Conservation (phyloP, 1,140 invertebrate genomes). For the Philotrypesis tridentata region DNA sequence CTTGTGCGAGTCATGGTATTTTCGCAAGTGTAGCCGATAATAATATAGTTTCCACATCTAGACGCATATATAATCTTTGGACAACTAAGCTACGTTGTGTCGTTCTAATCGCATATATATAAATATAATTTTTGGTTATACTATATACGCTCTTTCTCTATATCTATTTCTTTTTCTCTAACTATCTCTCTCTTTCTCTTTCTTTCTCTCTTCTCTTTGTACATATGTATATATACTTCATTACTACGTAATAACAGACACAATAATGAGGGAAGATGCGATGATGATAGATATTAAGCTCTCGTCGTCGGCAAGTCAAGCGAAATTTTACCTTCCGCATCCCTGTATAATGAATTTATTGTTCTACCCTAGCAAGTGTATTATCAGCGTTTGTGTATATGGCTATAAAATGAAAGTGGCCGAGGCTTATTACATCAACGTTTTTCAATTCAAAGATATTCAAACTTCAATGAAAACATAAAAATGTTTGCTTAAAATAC, state of each 20-base stretch:
- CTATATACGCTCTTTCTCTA: slow-evolving; percentile 4
- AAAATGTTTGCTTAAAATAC: too few relatives aligned
- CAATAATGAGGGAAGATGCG: background rate
- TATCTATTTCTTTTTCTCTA: background rate
- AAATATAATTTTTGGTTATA: background rate
- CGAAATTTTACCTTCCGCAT: background rate
- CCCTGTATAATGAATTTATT: background rate
- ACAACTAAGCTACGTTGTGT: background rate
- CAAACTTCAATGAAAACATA: too few relatives aligned
- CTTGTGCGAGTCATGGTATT: background rate
- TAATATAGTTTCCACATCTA: slow-evolving; percentile 13
- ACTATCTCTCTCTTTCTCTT: background rate
- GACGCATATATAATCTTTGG: background rate
- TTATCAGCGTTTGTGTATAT: background rate
- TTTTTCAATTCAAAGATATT: too few relatives aligned
- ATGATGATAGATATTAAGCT: background rate
- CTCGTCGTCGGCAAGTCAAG: slow-evolving; percentile 13
- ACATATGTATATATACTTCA: slow-evolving; percentile 42
- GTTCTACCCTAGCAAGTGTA: background rate
- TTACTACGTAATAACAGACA: background rate
- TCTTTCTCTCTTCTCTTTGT: slow-evolving; percentile 18
- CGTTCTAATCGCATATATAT: slow-evolving; percentile 19
- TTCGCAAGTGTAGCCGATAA: slow-evolving; percentile 1
- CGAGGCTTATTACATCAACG: background rate
- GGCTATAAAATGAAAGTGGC: background rate